phyloP scores from a whole-genome alignment of 2,113 vertebrate species.

The Plectropomus leopardus region DNA sequence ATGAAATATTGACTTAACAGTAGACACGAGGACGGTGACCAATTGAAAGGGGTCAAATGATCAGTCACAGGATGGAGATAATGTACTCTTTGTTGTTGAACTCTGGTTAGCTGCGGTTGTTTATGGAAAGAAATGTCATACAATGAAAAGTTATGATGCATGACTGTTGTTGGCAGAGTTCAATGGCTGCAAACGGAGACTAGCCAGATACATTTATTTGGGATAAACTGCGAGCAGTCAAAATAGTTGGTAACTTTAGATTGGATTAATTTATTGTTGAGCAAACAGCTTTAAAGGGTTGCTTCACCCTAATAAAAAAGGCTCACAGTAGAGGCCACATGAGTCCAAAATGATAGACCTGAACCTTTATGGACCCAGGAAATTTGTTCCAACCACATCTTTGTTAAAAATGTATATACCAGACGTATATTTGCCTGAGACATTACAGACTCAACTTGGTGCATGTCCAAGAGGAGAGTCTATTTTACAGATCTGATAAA shows the following conservation, averaged over 20 bases:
- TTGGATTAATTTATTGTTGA: background rate
- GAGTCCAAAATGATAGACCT: too few species aligned
- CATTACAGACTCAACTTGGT: too few species aligned
- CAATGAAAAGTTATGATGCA: conserved; percentile 50
- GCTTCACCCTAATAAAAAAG: background rate
- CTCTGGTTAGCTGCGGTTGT: conserved; percentile 31
- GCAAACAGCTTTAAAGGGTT: background rate
- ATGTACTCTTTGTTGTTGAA: conserved; percentile 60
- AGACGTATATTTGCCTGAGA: too few species aligned
- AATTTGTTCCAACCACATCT: too few species aligned
- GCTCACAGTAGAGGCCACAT: too few species aligned
- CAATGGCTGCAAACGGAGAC: conserved; percentile 4
- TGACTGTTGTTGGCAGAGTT: conserved; percentile 46
- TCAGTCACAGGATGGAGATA: conserved; percentile 53
- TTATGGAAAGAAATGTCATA: conserved; percentile 40
- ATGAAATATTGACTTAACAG: conserved; percentile 57
- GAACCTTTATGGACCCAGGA: too few species aligned
- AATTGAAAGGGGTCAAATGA: conserved; percentile 57
- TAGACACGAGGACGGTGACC: conserved; percentile 40
- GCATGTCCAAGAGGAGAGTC: too few species aligned
- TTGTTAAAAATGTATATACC: too few species aligned
- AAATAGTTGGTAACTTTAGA: conserved; percentile 1
- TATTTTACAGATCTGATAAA: too few species aligned
- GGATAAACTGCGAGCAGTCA: conserved; percentile 5
- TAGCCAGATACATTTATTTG: conserved; percentile 3